A percentile compares a stretch with the other conserved stretches of the same genome.
These are phyloP conservation scores for Caenorhabditis macrosperma DNA, from an alignment of 2,888 invertebrate genomes.

Conservation along the genomic window DNA sequence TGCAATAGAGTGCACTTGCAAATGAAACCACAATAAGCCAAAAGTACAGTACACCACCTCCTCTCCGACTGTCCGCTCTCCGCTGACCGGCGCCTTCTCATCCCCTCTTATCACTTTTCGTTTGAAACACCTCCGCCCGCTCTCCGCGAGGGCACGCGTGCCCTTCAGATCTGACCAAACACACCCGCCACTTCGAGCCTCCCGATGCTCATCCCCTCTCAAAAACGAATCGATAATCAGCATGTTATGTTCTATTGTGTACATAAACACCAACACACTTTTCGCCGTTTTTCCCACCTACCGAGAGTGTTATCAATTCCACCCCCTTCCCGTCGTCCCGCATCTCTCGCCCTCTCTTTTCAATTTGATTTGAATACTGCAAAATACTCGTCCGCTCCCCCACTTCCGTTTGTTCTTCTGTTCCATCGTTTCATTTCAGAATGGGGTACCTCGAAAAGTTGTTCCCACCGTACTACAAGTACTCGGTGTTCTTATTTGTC, in stretches of 20 bases:
- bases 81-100: too few species aligned
- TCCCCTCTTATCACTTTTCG: conserved; percentile 25
- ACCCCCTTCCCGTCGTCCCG: background rate
- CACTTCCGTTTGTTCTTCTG: background rate
- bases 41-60: too few species aligned
- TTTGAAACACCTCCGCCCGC: background rate
- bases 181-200: background rate
- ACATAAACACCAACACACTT: conserved; percentile 37
- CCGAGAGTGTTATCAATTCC: conserved; percentile 34
- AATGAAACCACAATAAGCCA: too few species aligned
- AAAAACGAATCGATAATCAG: conserved; percentile 17
- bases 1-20: too few species aligned
- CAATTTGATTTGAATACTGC: conserved; percentile 20
- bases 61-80: conserved; percentile 28
- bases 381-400: conserved; percentile 1
- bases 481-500: conserved; percentile 74
- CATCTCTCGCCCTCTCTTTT: conserved; percentile 7
- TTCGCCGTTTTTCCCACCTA: conserved; percentile 41
- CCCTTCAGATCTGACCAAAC: background rate
- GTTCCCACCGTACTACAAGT: conserved; percentile 75
- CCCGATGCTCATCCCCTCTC: too few species aligned
- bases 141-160: background rate
- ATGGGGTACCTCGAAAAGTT: conserved; percentile 57
- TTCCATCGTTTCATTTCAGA: background rate
- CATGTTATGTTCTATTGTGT: conserved; percentile 35